These are phyloP conservation scores for Serranus cabrilla DNA, from an alignment of 2,797 vertebrate genomes.

Conservation along the genomic window DNA sequence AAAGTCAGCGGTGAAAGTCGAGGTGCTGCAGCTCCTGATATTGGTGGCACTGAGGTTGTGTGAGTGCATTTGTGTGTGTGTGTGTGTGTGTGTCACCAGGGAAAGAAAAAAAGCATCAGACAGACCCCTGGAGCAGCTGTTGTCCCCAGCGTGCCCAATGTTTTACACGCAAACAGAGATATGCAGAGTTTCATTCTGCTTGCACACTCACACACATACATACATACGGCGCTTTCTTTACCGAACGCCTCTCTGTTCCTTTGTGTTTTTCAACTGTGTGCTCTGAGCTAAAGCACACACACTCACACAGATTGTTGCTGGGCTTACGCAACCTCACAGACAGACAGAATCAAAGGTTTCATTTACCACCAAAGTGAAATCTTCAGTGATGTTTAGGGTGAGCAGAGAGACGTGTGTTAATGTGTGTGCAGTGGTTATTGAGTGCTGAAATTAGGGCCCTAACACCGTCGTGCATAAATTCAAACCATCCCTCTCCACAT, in stretches of 20 bases:
- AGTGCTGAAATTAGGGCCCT: constrained; percentile 41
- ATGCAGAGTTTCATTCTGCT: constrained; percentile 30
- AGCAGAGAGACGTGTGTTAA: background rate
- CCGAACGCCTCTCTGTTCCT: constrained; percentile 12
- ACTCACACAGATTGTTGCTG: constrained; percentile 11
- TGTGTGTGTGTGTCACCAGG: constrained; percentile 52
- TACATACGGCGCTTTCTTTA: background rate
- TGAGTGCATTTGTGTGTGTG: constrained; percentile 15
- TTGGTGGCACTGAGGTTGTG: constrained; percentile 21
- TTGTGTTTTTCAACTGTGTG: constrained; percentile 14
- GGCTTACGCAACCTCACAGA: constrained; percentile 42
- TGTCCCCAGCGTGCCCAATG: constrained; percentile 58
- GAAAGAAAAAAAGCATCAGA: constrained; percentile 38
- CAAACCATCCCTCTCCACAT: constrained; percentile 52
- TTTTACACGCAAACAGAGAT: constrained; percentile 32
- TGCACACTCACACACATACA: constrained; percentile 31
- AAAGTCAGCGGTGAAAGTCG: constrained; percentile 31
- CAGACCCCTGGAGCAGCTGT: constrained; percentile 75
- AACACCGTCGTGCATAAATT: constrained; percentile 41
- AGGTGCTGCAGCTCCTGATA: constrained; percentile 49
- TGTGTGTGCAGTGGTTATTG: constrained; percentile 29
- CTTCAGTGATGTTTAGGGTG: constrained; percentile 7
- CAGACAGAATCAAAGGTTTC: constrained; percentile 29
- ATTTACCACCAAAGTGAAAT: constrained; percentile 26
- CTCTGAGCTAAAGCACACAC: constrained; percentile 24